phyloP scores from a whole-genome alignment of 1,140 invertebrate genomes.

The Gonioctena quinquepunctata region DNA sequence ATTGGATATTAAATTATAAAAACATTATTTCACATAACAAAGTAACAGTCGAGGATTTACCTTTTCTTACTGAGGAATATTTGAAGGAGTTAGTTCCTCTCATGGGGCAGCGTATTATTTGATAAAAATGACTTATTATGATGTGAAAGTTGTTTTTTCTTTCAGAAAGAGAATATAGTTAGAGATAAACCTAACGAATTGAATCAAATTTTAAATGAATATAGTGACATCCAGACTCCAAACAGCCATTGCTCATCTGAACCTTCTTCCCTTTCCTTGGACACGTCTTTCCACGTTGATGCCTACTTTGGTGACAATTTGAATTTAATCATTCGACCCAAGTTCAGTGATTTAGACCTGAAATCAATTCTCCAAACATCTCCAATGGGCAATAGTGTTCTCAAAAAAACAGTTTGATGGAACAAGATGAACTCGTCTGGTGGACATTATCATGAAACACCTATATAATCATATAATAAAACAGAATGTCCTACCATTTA shows the following conservation, averaged over 20 bases:
- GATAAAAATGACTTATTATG: background rate
- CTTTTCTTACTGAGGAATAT: no score
- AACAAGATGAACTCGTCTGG: background rate
- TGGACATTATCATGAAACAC: conserved; percentile 14
- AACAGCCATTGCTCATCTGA: background rate
- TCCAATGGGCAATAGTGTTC: conserved; percentile 1
- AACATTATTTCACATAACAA: no score
- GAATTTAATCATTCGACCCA: background rate
- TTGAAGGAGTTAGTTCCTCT: background rate
- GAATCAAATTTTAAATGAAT: background rate
- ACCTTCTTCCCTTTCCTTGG: background rate
- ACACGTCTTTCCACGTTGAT: background rate
- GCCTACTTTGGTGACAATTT: background rate
- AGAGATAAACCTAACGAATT: background rate
- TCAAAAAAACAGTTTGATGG: background rate
- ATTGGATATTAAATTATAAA: no score
- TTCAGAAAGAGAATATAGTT: background rate
- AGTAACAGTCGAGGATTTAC: no score
- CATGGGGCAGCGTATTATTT: background rate
- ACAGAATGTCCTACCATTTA: conserved; percentile 1
- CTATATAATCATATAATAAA: no score
- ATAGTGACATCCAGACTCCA: background rate
- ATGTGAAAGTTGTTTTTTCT: no score
- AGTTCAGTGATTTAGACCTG: conserved; percentile 18
- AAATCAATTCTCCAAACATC: background rate